A percentile compares a stretch with the other conserved stretches of the same genome.
phyloP scores from a whole-genome alignment of 2,888 invertebrate species.

The Stenodera caucasica region DNA sequence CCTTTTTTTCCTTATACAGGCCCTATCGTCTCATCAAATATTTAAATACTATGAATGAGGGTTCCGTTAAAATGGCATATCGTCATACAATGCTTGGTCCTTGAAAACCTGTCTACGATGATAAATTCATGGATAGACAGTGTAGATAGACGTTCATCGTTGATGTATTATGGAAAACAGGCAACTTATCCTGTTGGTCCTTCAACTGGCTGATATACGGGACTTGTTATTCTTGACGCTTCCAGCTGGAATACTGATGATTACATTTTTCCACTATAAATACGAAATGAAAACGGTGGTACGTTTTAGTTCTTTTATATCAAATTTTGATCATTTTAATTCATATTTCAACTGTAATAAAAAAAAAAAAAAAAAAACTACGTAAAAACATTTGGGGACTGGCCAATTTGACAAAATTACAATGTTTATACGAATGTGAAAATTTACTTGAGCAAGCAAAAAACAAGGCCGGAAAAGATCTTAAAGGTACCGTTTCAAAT shows the following conservation, averaged over 20 bases:
- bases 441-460: background rate
- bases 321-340: background rate
- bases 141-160: constrained; percentile 29
- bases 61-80: constrained; percentile 27
- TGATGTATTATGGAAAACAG: constrained; percentile 32
- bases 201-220: constrained; percentile 20
- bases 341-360: background rate
- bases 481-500: background rate
- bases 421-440: background rate
- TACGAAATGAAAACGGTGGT: constrained; percentile 10
- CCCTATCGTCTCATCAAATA: constrained; percentile 26
- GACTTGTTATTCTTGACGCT: constrained; percentile 1
- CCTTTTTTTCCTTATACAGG: constrained; percentile 21
- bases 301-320: background rate
- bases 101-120: constrained; percentile 34
- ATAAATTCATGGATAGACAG: constrained; percentile 34
- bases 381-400: background rate
- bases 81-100: constrained; percentile 26
- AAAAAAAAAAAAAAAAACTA: background rate
- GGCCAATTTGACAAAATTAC: background rate
- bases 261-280: constrained; percentile 5
- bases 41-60: constrained; percentile 31
- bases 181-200: constrained; percentile 15
- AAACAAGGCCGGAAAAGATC: background rate
- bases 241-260: constrained; percentile 18